Base-by-base conservation (phyloP, 2,888 invertebrate genomes). In the Cistogaster globosa region DNA sequence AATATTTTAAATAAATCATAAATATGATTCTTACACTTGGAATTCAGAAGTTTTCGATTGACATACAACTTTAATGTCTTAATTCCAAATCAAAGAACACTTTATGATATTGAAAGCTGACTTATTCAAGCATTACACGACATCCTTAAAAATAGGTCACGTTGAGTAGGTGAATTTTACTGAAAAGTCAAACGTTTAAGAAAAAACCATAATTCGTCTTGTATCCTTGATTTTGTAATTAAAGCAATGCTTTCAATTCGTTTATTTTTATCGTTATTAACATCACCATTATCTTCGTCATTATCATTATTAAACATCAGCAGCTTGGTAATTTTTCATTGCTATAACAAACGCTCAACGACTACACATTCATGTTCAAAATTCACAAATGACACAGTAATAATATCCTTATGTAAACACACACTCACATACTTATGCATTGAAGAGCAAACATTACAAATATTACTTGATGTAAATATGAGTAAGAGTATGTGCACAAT, bases 321-420 rank as follows among this genome's bases (percentile, higher is more conserved):
- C 48, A 57, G 38, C 38, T 51, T 58, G 63, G 20, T 32, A 51
- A 75, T 75, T 32, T 84, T 53, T 79, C 69, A 79, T 63, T 57
- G 68, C 67, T 75, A 42, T 42, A 75, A 69, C 74, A 62, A 68
- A 74, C 67, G 67, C 60, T 81, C 68, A 67, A 65, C 38, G 51
- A n/a, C 22, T 3, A 60, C 48, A 67, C n/a, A 57, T 18, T 42
- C 38, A 18, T 48, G 18, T 32, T 16, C 3, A 32, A 32, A 32
- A 51, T 20, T 58, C 12, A 48, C 26, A 75, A 14, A 63, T 55
- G 78, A 16, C 53, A 53, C 36, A 65, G 32, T 38, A 69, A 63
- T 72, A 57, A 79, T 26, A 65, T 79, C 45, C 79, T 72, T 58
- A n/a, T 42, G n/a, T 12, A 60, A 0, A 18, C 14, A 38, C 42